Evolutionary conservation across 2,888 invertebrate genomes (phyloP).

Genomic region (Cetonia aurata): DNA sequence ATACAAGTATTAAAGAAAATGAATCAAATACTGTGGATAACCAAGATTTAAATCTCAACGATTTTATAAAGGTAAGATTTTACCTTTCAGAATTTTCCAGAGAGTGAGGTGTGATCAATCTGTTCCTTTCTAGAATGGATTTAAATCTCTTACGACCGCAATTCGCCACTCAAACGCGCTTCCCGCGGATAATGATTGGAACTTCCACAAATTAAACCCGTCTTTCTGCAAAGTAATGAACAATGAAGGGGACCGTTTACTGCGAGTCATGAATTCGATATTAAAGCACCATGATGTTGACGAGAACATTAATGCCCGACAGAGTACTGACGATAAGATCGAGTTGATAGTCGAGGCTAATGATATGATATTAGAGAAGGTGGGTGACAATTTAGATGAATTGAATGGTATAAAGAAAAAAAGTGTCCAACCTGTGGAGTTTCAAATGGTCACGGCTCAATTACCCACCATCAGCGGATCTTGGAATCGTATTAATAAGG

Average conservation of each 20-base stretch:
- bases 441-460: conserved; percentile 65
- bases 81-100: conserved; percentile 44
- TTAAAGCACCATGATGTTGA: conserved; percentile 70
- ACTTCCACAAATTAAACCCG: conserved; percentile 82
- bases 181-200: conserved; percentile 78
- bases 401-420: conserved; percentile 73
- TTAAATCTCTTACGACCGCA: conserved; percentile 75
- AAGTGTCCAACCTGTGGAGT: conserved; percentile 68
- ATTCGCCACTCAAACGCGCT: conserved; percentile 79
- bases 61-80: conserved; percentile 62
- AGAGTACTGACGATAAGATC: conserved; percentile 74
- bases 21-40: conserved; percentile 1
- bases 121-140: conserved; percentile 72
- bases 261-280: conserved; percentile 72
- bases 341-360: conserved; percentile 86
- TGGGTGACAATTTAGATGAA: conserved; percentile 80
- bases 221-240: conserved; percentile 78
- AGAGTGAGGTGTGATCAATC: conserved; percentile 31
- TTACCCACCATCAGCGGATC: conserved; percentile 69
- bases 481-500: conserved; percentile 70
- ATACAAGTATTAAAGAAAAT: conserved; percentile 13
- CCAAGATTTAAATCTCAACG: conserved; percentile 17
- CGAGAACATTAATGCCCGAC: conserved; percentile 70
- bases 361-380: conserved; percentile 85
- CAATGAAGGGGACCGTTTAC: conserved; percentile 74